These are phyloP conservation scores for Nemoura dubitans DNA, from an alignment of 2,888 invertebrate genomes.

Conservation along the genomic window DNA sequence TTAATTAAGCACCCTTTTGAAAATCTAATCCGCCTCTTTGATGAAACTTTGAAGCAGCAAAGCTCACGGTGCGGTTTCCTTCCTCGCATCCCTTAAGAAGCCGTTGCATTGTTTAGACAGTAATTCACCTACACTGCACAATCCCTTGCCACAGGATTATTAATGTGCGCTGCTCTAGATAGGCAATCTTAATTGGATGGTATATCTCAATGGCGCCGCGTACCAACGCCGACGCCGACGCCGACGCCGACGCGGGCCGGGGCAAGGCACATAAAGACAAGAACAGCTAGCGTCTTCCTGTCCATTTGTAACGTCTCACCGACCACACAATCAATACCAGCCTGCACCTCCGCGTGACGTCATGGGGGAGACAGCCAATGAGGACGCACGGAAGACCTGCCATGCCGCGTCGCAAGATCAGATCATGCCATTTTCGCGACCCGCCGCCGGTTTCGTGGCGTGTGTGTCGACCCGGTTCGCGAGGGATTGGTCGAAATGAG, in stretches of 20 bases:
- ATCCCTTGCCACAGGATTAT: background rate
- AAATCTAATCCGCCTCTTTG: background rate
- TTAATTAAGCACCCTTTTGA: background rate
- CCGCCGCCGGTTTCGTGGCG: background rate
- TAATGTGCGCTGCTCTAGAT: background rate
- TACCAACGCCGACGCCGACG: conserved; percentile 2
- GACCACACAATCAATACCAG: conserved; percentile 47
- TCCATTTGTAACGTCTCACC: conserved; percentile 44
- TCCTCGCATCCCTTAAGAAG: background rate
- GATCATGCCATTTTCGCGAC: background rate
- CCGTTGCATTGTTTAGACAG: background rate
- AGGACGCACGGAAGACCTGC: conserved; percentile 36
- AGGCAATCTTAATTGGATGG: background rate
- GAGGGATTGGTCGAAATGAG: background rate
- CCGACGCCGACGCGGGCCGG: background rate
- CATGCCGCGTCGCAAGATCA: conserved; percentile 12
- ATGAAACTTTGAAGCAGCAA: background rate
- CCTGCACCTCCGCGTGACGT: conserved; percentile 42
- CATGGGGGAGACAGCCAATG: conserved; percentile 41
- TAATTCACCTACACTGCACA: background rate
- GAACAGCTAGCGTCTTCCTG: conserved; percentile 43
- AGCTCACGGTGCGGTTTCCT: background rate
- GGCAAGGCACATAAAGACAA: conserved; percentile 14
- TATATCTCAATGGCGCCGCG: background rate
- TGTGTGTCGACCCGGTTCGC: background rate